Evolutionary conservation across 2,797 vertebrate genomes (phyloP), one percentile per base, ranked within the genome.

Genomic region (Anniella stebbinsi): DNA sequence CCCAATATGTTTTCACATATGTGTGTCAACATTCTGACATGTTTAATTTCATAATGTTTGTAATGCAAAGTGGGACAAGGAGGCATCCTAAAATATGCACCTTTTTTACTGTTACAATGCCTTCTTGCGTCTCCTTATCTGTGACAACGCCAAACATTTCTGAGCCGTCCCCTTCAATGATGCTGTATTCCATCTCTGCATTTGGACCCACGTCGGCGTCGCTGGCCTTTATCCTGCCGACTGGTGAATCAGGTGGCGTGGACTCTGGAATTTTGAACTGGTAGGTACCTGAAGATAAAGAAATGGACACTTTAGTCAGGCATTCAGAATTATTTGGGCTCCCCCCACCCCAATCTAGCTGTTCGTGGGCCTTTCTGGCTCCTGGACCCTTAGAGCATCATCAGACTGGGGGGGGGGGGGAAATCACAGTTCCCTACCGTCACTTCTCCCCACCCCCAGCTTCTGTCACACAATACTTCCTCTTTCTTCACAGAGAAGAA

Each of bases 151-250:
- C 98, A 89, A 99, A 99, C 97, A 98, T 95, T 92, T 98, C 98
- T 17, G 97, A 97, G 2, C 98, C 98, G 7, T 99, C 98, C 48
- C 98, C 98, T 1, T 98, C 97, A 11, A 96, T 98, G 94, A 99
- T 97, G 94, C 97, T 97, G 96, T 99, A 99, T 82, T 98, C 97
- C 94, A 99, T 98, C 93, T 98, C 98, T 0, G 98, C 98, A 2
- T 99, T 99, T 95, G 97, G 97, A 67, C 98, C 98, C 30, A 98
- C 94, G 0, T 99, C 99, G 0, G 98, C 98, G 45, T 99, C 99
- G 1, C 97, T 96, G 91, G 99, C 99, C 86, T 96, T 98, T 95
- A 99, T 97, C 88, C 97, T 95, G 54, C 98, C 99, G 86, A 99
- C 94, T 0, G 95, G 82, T 0, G 97, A 97, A 4, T 98, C 98